These are phyloP conservation scores for Myotis myotis DNA, from an alignment of 2,797 vertebrate genomes.

Conservation along the genomic window DNA sequence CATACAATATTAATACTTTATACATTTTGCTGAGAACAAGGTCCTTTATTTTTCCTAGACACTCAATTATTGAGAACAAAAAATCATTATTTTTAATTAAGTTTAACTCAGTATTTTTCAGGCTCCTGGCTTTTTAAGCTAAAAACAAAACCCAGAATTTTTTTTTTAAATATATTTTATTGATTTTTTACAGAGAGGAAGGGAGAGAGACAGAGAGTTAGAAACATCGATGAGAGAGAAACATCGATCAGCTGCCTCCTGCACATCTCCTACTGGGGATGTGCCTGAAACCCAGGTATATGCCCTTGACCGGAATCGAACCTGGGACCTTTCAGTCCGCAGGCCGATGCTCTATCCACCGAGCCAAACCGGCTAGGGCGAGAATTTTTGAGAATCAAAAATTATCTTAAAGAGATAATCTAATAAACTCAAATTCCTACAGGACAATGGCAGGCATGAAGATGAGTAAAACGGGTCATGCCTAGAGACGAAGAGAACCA, in stretches of 20 bases:
- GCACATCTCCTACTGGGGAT: too few species aligned
- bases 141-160: neutral
- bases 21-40: neutral
- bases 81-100: neutral
- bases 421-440: neutral
- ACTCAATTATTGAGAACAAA: neutral
- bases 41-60: neutral
- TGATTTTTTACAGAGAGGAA: too few species aligned
- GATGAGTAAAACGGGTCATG: neutral
- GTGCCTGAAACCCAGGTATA: too few species aligned
- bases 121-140: neutral
- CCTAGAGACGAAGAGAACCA: neutral
- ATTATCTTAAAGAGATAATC: neutral
- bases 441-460: neutral
- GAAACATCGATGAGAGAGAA: too few species aligned
- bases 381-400: neutral
- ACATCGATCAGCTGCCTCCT: too few species aligned
- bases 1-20: neutral
- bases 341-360: too few species aligned
- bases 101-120: neutral
- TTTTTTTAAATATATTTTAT: too few species aligned
- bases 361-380: too few species aligned
- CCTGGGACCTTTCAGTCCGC: too few species aligned
- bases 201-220: too few species aligned
- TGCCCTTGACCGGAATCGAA: too few species aligned